Conservation (phyloP, 2,888 invertebrate genomes). For the Phymatocera aterrima region DNA sequence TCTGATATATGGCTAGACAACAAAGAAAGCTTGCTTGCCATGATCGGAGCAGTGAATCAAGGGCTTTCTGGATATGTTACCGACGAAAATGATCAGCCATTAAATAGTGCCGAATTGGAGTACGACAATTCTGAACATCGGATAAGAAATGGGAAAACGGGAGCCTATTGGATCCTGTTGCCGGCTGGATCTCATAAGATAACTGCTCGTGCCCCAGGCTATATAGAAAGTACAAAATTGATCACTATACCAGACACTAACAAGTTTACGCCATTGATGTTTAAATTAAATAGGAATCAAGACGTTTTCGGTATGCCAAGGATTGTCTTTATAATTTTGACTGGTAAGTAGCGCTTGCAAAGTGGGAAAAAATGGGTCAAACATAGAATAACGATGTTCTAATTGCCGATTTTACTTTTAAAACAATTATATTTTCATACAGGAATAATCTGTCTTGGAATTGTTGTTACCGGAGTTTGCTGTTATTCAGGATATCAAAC, state of each 20-base stretch:
- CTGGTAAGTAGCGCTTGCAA: conserved; percentile 76
- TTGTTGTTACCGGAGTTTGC: conserved; percentile 77
- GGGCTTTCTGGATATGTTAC: conserved; percentile 68
- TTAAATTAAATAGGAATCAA: conserved; percentile 82
- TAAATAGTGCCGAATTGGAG: conserved; percentile 62
- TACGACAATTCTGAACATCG: conserved; percentile 66
- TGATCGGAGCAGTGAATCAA: conserved; percentile 59
- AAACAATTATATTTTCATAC: too few relatives aligned
- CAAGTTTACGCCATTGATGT: conserved; percentile 75
- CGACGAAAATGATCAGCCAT: conserved; percentile 63
- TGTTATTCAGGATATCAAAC: conserved; percentile 77
- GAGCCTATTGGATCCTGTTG: conserved; percentile 69
- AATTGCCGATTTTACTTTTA: too few relatives aligned
- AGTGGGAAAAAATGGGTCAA: conserved; percentile 17
- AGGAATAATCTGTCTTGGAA: conserved; percentile 78
- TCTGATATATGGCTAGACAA: conserved; percentile 65
- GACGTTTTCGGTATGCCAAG: conserved; percentile 86
- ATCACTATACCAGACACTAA: conserved; percentile 70
- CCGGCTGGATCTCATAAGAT: conserved; percentile 76
- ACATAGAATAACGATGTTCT: not conserved
- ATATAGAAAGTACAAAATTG: conserved; percentile 77
- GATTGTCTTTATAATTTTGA: conserved; percentile 84
- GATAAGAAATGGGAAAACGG: conserved; percentile 61
- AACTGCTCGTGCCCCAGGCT: conserved; percentile 79
- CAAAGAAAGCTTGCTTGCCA: conserved; percentile 63